Conservation (phyloP, 2,797 vertebrate genomes). For the Remorina albescens region DNA sequence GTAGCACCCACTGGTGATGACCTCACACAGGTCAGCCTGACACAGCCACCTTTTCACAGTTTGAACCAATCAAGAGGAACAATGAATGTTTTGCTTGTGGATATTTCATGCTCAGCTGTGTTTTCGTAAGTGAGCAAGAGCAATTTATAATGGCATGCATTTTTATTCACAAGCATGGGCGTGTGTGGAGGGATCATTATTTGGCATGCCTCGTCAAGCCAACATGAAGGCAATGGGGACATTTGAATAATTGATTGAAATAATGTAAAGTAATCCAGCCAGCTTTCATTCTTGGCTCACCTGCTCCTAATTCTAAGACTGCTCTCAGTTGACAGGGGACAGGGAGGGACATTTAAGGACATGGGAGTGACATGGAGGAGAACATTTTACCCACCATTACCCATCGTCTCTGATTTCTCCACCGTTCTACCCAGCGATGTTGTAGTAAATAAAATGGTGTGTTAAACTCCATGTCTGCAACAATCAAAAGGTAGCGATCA, state of each 20-base stretch:
- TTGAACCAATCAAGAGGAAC: slow-evolving; percentile 57
- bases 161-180: slow-evolving; percentile 37
- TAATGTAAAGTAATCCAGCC: slow-evolving; percentile 88
- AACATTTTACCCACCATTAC: slow-evolving; percentile 81
- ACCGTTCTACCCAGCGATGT: slow-evolving; percentile 47
- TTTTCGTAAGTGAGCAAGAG: slow-evolving; percentile 30
- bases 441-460: slow-evolving; percentile 64
- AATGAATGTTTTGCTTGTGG: slow-evolving; percentile 49
- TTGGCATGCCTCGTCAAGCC: slow-evolving; percentile 74
- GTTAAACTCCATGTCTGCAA: slow-evolving; percentile 45
- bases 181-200: slow-evolving; percentile 69
- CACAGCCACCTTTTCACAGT: slow-evolving; percentile 54
- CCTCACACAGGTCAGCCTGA: slow-evolving; percentile 62
- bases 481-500: slow-evolving; percentile 27
- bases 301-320: slow-evolving; percentile 76
- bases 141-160: slow-evolving; percentile 9
- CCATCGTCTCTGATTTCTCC: slow-evolving; percentile 68
- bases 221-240: slow-evolving; percentile 78
- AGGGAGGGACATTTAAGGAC: slow-evolving; percentile 81
- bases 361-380: slow-evolving; percentile 76
- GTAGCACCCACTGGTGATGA: slow-evolving; percentile 44
- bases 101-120: slow-evolving; percentile 48
- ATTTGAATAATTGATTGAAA: slow-evolving; percentile 89
- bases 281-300: slow-evolving; percentile 81
- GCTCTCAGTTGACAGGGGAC: slow-evolving; percentile 76